phyloP scores from a whole-genome alignment of 1,140 invertebrate species.

The Geopemphigus sp. region DNA sequence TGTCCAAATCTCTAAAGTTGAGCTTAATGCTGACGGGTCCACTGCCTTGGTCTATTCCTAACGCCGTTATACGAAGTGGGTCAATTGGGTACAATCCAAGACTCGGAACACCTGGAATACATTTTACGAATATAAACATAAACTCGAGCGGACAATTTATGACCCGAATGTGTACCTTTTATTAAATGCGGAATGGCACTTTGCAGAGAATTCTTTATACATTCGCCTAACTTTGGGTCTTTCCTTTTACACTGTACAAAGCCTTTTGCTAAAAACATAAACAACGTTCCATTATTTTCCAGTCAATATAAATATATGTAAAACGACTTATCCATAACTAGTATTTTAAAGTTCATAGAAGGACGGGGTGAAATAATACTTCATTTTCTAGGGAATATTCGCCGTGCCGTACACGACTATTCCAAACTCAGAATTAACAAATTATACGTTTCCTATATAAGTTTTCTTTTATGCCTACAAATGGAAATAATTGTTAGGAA shows the following conservation, averaged over 20 bases:
- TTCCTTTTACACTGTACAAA: conserved; percentile 52
- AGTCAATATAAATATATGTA: not conserved
- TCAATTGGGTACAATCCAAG: conserved; percentile 55
- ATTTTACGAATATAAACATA: not conserved
- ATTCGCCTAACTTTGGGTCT: conserved; percentile 51
- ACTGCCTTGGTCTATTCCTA: conserved; percentile 53
- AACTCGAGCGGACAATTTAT: not conserved
- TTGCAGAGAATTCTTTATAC: conserved; percentile 51
- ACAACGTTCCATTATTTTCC: not conserved
- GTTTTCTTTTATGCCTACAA: no score
- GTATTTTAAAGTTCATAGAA: not conserved
- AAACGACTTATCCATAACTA: not conserved
- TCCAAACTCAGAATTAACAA: not conserved
- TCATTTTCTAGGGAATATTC: not conserved
- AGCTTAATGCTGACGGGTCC: conserved; percentile 55
- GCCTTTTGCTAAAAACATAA: conserved; percentile 54
- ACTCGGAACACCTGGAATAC: conserved; percentile 51
- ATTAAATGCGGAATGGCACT: conserved; percentile 49
- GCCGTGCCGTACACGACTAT: not conserved
- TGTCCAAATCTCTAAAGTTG: conserved; percentile 55
- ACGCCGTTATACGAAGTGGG: conserved; percentile 52
- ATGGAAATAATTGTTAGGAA: not conserved
- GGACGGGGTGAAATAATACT: not conserved
- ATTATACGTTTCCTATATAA: not conserved
- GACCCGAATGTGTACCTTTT: conserved; percentile 50